phyloP scores from a whole-genome alignment of 2,888 invertebrate genomes.

The Odontocolon sp. region DNA sequence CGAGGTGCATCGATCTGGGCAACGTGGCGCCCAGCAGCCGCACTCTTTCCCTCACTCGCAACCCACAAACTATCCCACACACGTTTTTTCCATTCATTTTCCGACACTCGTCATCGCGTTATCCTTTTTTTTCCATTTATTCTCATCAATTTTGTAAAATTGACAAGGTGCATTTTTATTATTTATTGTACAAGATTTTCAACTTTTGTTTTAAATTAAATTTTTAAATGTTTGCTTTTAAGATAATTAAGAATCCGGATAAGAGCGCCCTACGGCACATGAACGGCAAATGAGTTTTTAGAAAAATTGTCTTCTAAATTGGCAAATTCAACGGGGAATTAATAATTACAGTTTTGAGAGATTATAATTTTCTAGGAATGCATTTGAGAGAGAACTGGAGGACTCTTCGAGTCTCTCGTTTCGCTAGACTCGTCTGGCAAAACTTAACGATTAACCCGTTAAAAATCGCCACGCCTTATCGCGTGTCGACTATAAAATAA shows the following conservation, averaged over 20 bases:
- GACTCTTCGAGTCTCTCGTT: too few species aligned
- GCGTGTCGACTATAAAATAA: conserved; percentile 59
- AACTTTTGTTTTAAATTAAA: not conserved
- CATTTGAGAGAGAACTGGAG: not conserved
- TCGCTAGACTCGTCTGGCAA: conserved; percentile 22
- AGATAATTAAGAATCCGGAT: too few species aligned
- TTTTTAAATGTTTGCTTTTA: not conserved
- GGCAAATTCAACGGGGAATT: too few species aligned
- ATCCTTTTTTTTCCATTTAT: conserved; percentile 11
- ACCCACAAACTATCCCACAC: conserved; percentile 1
- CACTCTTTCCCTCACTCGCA: conserved; percentile 21
- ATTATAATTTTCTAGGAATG: not conserved
- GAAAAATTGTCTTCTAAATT: too few species aligned
- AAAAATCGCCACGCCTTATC: conserved; percentile 66
- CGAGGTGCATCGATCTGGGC: conserved; percentile 67
- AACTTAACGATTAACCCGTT: conserved; percentile 68
- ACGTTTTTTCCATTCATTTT: not conserved
- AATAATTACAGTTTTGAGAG: too few species aligned
- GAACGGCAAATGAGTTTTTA: too few species aligned
- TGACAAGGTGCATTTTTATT: not conserved
- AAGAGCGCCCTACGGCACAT: too few species aligned
- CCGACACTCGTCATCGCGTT: not conserved
- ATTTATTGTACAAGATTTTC: too few species aligned
- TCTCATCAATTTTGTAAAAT: conserved; percentile 27
- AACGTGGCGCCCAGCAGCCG: conserved; percentile 64